phyloP scores from a whole-genome alignment of 2,888 invertebrate genomes.

The Tolmerus cingulatus region DNA sequence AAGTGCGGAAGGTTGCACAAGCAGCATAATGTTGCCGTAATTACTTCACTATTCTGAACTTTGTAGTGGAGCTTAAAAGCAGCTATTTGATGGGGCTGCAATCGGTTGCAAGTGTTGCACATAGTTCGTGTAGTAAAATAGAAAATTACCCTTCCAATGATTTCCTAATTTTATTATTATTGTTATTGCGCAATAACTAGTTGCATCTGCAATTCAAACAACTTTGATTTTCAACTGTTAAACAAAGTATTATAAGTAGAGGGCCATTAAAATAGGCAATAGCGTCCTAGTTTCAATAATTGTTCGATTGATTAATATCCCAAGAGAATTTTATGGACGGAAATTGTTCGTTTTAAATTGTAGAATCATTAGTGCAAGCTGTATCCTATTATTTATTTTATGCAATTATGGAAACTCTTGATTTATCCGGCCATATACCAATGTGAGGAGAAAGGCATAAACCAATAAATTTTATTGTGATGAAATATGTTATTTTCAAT shows the following conservation, averaged over 20 bases:
- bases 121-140: background rate
- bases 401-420: background rate
- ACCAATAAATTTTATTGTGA: too few relatives aligned
- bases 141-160: background rate
- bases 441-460: too few relatives aligned
- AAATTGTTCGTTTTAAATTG: background rate
- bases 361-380: background rate
- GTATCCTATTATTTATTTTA: background rate
- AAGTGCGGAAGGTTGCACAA: background rate
- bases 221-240: background rate
- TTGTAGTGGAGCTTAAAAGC: background rate
- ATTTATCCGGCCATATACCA: too few relatives aligned
- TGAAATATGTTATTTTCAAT: background rate
- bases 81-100: background rate
- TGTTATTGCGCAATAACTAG: background rate
- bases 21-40: background rate
- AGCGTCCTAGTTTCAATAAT: background rate
- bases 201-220: background rate
- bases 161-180: background rate
- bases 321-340: background rate
- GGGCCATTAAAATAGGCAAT: background rate
- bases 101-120: background rate
- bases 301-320: background rate
- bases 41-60: background rate
- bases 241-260: background rate